Conservation (phyloP, 2,113 vertebrate species). For the Acrocephalus arundinaceus region DNA sequence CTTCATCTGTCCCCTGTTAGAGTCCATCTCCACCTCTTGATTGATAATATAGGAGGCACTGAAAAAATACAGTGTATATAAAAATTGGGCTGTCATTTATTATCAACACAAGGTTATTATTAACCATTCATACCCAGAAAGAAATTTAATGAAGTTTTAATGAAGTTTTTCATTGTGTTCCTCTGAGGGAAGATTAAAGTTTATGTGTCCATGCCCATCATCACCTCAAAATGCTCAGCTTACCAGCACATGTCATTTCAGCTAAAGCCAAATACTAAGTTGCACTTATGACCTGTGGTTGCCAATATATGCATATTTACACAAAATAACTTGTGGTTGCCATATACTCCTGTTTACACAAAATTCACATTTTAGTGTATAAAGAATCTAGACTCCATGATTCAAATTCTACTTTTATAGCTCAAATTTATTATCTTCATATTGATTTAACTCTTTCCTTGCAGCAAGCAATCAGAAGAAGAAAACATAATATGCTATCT, state of each 20-base stretch:
- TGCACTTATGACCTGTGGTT: not conserved
- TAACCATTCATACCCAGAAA: not conserved
- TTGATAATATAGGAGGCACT: not conserved
- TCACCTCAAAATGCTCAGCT: not conserved
- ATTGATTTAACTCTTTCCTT: not conserved
- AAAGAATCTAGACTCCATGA: not conserved
- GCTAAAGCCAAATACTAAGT: not conserved
- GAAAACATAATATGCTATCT: not conserved
- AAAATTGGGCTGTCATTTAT: not conserved
- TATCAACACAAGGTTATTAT: not conserved
- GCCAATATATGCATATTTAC: not conserved
- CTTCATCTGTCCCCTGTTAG: not conserved
- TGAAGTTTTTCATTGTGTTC: not conserved
- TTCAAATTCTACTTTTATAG: not conserved
- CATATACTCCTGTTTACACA: not conserved
- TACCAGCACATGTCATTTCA: not conserved
- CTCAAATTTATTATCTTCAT: not conserved
- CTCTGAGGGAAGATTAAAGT: not conserved
- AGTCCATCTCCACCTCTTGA: not conserved
- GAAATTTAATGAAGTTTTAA: not conserved
- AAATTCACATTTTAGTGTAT: not conserved
- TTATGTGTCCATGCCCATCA: not conserved
- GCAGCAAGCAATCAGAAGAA: not conserved
- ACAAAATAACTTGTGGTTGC: not conserved
- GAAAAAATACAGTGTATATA: not conserved